A percentile compares a stretch with the other conserved stretches of the same genome.
Conservation (phyloP, 2,113 vertebrate genomes). For the Plestiodon gilberti region DNA sequence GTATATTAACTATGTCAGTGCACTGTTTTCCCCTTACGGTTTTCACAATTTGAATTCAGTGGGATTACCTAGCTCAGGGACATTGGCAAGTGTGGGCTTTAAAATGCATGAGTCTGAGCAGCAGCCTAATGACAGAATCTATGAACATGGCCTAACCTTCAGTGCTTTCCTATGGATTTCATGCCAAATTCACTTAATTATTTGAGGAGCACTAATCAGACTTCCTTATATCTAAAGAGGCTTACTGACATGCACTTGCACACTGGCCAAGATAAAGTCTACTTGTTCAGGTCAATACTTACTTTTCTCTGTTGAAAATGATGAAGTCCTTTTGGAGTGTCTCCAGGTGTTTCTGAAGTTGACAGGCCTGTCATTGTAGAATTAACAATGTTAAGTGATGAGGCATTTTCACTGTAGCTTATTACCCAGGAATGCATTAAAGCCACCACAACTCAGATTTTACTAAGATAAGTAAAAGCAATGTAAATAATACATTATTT, state of each 20-base stretch:
- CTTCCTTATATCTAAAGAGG: not conserved
- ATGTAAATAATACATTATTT: not conserved
- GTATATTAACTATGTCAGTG: not conserved
- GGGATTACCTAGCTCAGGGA: not conserved
- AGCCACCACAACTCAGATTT: not conserved
- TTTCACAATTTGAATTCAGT: not conserved
- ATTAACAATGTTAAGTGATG: constrained; percentile 17
- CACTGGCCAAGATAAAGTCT: not conserved
- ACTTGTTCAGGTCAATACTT: constrained; percentile 59
- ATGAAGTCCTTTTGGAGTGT: constrained; percentile 94
- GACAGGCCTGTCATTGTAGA: constrained; percentile 76
- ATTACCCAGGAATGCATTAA: not conserved
- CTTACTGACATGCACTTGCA: not conserved
- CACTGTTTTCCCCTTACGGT: not conserved
- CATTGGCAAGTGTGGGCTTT: not conserved
- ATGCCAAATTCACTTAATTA: constrained; percentile 8
- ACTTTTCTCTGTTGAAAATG: constrained; percentile 99
- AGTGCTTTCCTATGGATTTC: not conserved
- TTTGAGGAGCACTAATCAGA: not conserved
- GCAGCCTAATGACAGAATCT: not conserved
- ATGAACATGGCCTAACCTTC: not conserved
- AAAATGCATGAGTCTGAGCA: not conserved
- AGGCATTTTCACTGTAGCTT: not conserved
- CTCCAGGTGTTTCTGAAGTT: constrained; percentile 91
- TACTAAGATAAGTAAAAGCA: not conserved